Evolutionary conservation across 2,113 vertebrate genomes (phyloP).

Genomic region (Machaerirhynchus nigripectus): DNA sequence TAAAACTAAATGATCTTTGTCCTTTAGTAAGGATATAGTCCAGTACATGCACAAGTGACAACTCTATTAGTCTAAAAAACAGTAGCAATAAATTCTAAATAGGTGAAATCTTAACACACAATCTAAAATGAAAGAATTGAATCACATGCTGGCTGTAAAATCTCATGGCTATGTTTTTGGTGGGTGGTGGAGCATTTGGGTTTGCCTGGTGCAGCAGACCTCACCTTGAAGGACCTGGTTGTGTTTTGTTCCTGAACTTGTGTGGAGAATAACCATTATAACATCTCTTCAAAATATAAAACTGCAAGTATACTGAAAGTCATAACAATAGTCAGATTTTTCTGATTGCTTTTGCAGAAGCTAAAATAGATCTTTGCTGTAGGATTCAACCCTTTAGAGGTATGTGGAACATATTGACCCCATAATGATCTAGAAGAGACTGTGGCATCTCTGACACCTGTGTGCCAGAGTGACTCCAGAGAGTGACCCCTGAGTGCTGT

Average conservation of each 20-base stretch:
- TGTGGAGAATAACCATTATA: background rate
- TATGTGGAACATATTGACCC: background rate
- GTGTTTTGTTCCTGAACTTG: background rate
- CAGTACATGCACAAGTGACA: fast-evolving
- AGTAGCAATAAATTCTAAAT: background rate
- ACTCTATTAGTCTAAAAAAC: background rate
- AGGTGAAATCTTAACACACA: background rate
- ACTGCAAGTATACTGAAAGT: background rate
- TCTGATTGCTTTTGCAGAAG: background rate
- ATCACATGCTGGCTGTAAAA: background rate
- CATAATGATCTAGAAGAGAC: background rate
- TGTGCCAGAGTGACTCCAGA: background rate
- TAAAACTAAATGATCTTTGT: background rate
- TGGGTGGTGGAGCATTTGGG: background rate
- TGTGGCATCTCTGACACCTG: background rate
- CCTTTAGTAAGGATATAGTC: background rate
- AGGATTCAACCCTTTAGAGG: background rate
- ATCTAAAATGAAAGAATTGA: background rate
- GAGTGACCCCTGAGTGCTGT: background rate
- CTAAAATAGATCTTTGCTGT: background rate
- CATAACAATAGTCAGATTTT: background rate
- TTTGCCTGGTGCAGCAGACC: background rate
- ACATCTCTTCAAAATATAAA: background rate
- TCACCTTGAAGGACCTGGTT: background rate
- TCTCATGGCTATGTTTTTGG: background rate